Evolutionary conservation across 2,797 vertebrate genomes (phyloP), one percentile per base, ranked within the genome.

Genomic region (Takifugu ocellatus): DNA sequence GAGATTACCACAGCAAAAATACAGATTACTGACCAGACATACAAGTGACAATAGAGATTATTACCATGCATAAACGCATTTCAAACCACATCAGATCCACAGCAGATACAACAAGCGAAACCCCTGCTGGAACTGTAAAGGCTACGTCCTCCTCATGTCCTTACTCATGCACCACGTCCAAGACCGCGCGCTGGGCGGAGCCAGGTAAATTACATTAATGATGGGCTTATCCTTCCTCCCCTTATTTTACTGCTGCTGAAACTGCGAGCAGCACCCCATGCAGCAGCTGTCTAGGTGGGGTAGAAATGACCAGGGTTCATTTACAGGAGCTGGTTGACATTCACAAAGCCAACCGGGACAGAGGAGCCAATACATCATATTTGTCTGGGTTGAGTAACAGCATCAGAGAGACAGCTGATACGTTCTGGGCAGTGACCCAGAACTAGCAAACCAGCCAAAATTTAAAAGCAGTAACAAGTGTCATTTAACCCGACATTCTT

Each of bases 1-100:
- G 83, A 83, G 84, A 88, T 87, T 87, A 86, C 76, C 58, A 44
- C 68, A 48, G 76, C 69, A 79, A 82, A 87, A 86, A 82, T 81
- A 83, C 77, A 86, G 83, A 86, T 87, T 82, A 82, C 60, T 68
- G 70, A 51, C 59, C 7, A 2, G 65, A 74, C 72, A 12, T 36
- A 59, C 66, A 70, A 76, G 71, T 82, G 79, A 88, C 83, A 87
- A 88, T 83, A 49, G 81, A 85, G 77, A 85, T 83, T 79, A 85
- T 74, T 39, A 76, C 56, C 60, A 27, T 69, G 76, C 60, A 75
- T 78, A 81, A 85, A 78, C 64, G 65, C 33, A 59, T 75, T 82
- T 83, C 59, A 68, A 49, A 80, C 54, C 56, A 54, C 66, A 55
- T 59, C 58, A 68, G 65, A 70, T 74, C 72, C 72, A 68, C 66